Conservation (phyloP, 2,113 vertebrate species). For the Lagopus muta region DNA sequence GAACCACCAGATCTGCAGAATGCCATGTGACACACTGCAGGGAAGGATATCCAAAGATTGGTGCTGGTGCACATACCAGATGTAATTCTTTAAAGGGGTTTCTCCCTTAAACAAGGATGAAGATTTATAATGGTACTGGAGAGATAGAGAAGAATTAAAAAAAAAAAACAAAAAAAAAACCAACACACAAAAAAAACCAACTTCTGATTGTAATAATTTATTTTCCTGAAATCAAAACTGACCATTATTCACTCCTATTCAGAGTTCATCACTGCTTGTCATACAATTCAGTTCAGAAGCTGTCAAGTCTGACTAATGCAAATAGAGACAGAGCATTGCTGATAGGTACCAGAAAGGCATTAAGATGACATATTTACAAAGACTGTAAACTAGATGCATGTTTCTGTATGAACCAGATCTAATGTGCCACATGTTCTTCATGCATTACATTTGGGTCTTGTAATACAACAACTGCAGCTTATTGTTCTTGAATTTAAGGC, state of each 20-base stretch:
- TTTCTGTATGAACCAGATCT: conserved; percentile 35
- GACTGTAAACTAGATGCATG: conserved; percentile 44
- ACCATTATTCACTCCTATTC: neutral
- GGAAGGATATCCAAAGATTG: neutral
- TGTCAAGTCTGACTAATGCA: conserved; percentile 12
- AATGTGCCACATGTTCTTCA: neutral
- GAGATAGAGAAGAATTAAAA: neutral
- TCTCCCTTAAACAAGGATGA: neutral
- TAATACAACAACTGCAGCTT: conserved; percentile 7
- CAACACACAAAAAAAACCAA: too few relatives aligned
- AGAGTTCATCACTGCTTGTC: neutral
- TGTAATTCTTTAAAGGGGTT: neutral
- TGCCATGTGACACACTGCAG: fast-evolving
- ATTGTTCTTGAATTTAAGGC: neutral
- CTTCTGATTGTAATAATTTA: neutral
- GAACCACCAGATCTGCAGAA: neutral
- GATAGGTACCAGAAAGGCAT: neutral
- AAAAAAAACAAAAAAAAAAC: too few relatives aligned
- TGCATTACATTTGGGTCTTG: neutral
- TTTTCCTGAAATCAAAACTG: neutral
- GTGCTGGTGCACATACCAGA: neutral
- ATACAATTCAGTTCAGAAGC: neutral
- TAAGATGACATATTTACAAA: conserved; percentile 43
- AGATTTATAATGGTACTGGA: neutral
- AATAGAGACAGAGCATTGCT: neutral